Base-by-base conservation (phyloP, 2,888 invertebrate genomes). In the Apamea epomidion region DNA sequence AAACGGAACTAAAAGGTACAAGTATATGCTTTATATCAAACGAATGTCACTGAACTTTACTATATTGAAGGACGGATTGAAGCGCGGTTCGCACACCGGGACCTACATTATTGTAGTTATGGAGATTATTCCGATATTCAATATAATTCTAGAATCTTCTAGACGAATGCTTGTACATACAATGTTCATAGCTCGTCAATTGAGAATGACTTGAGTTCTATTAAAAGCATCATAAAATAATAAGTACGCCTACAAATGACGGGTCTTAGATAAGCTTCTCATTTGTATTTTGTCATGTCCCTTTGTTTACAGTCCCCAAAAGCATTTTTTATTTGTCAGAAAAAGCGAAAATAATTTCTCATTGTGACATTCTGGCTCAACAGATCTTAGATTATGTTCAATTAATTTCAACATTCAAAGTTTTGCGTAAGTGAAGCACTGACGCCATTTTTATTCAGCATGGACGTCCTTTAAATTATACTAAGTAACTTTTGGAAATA, bases 211-310 rank as follows among this genome's bases (percentile, higher is more conserved):
- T 81, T 68, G 51, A 74, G 42, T 74, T 72, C 32, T 80, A 85
- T 87, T 89, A 87, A 80, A 84, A 87, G 48, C 75, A 73, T 80
- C 81, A 83, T 88, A 87, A 88, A 91, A 91, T 88, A 88, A 88
- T 86, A 78, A 81, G 71, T 71, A 71, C 71, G 71, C 68, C 80
- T 77, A 86, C 80, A 89, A 91, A 90, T 90, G 86, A 85, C 76
- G 86, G 87, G 86, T 84, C 89, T 90, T 88, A 90, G 91, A 91
- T 92, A 91, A 92, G 89, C 89, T 86, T 85, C 82, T 89, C 90
- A 90, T 92, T 91, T 90, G 90, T 90, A 88, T 88, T 88, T 87
- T 84, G 86, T 89, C 85, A 85, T 90, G 91, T 91, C 86, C 84
- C 83, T 89, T 92, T 92, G 91, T 92, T 90, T 88, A 85, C 85